Base-by-base conservation (phyloP, 2,113 vertebrate species). In the Heptranchias perlo region DNA sequence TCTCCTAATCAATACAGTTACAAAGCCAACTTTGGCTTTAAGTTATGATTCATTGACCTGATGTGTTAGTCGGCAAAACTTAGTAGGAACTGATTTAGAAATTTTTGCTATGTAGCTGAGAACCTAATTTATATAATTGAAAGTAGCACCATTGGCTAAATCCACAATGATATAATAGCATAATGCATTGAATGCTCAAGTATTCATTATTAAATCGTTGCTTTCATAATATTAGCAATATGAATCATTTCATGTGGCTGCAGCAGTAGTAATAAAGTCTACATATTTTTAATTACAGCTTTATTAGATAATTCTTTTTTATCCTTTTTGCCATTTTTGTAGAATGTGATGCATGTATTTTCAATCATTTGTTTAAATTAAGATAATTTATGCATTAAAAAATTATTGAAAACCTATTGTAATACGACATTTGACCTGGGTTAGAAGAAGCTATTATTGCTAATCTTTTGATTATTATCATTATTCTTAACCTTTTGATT, bases 71-170 rank as follows among this genome's bases (percentile, higher is more conserved):
- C 16, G 35, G 78, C 39, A 82, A 62, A 61, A 91, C 61, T 61
- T 91, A 91, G 58, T n/a, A 62, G 58, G 35, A 93, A 64, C 31
- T 93, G 5, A 39, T 62, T 93, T 39, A 62, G 18, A 62, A 93
- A 93, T 62, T 93, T 35, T 93, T 93, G n/a, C n/a, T 21, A n/a
- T 35, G 49, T 31, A 14, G 28, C 25, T 62, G 21, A 62, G 16
- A 93, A 62, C 39, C 13, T 93, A 62, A 93, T 93, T 64, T 93
- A 93, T 64, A 93, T 93, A 58, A 93, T 44, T 64, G 89, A n/a
- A 39, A 62, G 58, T 39, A 62, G 54, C 89, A 93, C 16, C 58
- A 64, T 39, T 62, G 89, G 58, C 61, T 39, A 21, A 4, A 93
- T 93, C 21, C 7, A 8, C 58, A 64, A 93, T 39, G 25, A 82